Evolutionary conservation across 2,113 vertebrate genomes (phyloP).

Genomic region (Herpetotheres cachinnans): DNA sequence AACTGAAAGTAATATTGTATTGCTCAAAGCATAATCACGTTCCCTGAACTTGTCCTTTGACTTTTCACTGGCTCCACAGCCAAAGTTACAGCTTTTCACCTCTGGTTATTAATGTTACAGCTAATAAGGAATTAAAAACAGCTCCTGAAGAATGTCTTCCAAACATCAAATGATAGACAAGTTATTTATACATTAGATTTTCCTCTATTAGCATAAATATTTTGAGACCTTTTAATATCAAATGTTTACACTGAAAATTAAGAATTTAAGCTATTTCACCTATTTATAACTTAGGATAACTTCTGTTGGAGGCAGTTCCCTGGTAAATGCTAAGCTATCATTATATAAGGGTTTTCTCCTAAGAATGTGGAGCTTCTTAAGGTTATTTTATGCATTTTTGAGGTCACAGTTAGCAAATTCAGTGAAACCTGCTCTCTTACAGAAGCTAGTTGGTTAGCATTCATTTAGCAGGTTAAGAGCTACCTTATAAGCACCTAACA

Average conservation of each 20-base stretch:
- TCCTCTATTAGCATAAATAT: background rate
- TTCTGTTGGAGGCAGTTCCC: background rate
- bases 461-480: background rate
- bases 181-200: background rate
- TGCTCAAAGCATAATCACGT: background rate
- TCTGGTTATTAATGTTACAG: background rate
- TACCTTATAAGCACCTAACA: background rate
- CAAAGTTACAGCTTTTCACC: background rate
- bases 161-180: background rate
- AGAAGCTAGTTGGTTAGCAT: background rate
- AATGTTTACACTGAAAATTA: background rate
- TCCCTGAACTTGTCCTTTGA: background rate
- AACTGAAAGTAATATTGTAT: background rate
- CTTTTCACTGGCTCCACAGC: background rate
- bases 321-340: background rate
- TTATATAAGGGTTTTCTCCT: background rate
- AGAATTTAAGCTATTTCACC: background rate
- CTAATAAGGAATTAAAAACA: background rate
- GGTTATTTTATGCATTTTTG: background rate
- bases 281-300: background rate
- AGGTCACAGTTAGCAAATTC: background rate
- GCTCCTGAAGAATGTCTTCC: background rate
- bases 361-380: background rate
- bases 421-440: background rate
- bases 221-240: background rate